Percentiles rank a stretch among this genome's conserved stretches.
Evolutionary conservation across 2,888 invertebrate species (phyloP).

Genomic region (Erebia palarica): DNA sequence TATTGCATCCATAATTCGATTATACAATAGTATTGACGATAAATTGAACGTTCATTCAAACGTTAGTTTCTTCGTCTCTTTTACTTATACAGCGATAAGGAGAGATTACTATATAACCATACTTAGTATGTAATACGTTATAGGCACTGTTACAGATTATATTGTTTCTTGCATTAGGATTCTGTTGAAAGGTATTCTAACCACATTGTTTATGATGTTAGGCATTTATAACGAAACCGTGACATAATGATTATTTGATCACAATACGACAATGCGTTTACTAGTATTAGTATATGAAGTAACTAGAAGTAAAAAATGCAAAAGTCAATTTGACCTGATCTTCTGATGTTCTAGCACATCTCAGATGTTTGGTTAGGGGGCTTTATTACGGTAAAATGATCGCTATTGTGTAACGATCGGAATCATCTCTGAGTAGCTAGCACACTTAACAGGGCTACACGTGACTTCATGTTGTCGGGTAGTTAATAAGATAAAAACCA

Average conservation of each 20-base stretch:
- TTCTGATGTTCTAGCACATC: no score
- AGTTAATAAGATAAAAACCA: no score
- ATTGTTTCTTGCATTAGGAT: conserved; percentile 41
- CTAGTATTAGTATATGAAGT: no score
- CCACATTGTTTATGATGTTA: conserved; percentile 42
- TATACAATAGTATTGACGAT: conserved; percentile 32
- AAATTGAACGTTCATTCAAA: conserved; percentile 3
- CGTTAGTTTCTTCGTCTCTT: conserved; percentile 17
- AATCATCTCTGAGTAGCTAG: no score
- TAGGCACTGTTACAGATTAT: conserved; percentile 27
- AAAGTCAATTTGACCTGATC: no score
- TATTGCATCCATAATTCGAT: conserved; percentile 35
- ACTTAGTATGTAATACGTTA: conserved; percentile 28
- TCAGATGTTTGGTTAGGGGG: no score
- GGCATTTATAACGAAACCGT: conserved; percentile 43
- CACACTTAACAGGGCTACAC: no score
- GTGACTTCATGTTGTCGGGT: no score
- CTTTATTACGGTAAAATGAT: no score
- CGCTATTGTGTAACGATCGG: no score
- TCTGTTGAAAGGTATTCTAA: conserved; percentile 43
- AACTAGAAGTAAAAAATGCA: no score
- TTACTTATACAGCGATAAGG: conserved; percentile 8
- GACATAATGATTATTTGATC: conserved; percentile 29
- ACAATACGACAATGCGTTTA: not conserved
- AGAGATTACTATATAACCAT: conserved; percentile 27